phyloP scores from a whole-genome alignment of 2,113 vertebrate genomes.

The Phaethornis superciliosus region DNA sequence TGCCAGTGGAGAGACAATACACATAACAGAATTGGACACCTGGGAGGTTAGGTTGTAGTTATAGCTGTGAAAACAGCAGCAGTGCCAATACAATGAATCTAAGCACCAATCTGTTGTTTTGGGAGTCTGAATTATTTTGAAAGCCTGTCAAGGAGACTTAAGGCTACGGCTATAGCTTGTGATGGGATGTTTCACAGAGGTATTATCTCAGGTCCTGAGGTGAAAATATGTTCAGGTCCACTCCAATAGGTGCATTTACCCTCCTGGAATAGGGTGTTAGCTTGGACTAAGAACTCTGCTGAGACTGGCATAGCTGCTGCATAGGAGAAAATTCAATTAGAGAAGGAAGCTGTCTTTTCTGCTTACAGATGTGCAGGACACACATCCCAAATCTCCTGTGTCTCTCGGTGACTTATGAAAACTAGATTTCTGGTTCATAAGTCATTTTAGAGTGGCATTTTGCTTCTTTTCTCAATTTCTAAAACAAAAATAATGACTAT shows the following conservation, averaged over 20 bases:
- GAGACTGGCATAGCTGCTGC: not conserved
- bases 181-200: not conserved
- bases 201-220: not conserved
- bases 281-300: not conserved
- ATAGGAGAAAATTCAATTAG: not conserved
- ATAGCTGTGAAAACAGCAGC: constrained; percentile 47
- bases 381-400: not conserved
- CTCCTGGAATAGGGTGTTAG: not conserved
- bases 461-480: not conserved
- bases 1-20: not conserved
- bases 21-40: constrained; percentile 36
- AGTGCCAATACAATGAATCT: not conserved
- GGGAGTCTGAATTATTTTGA: constrained; percentile 29
- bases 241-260: not conserved
- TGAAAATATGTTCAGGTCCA: not conserved
- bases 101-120: constrained; percentile 38
- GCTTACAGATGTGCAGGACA: not conserved
- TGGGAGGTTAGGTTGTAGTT: constrained; percentile 38
- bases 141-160: constrained; percentile 20
- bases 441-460: not conserved
- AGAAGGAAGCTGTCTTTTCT: not conserved
- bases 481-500: not conserved
- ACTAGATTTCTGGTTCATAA: not conserved
- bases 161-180: not conserved
- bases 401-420: not conserved